Base-by-base conservation (phyloP, 2,113 vertebrate species). In the Pogonocichla stellata region DNA sequence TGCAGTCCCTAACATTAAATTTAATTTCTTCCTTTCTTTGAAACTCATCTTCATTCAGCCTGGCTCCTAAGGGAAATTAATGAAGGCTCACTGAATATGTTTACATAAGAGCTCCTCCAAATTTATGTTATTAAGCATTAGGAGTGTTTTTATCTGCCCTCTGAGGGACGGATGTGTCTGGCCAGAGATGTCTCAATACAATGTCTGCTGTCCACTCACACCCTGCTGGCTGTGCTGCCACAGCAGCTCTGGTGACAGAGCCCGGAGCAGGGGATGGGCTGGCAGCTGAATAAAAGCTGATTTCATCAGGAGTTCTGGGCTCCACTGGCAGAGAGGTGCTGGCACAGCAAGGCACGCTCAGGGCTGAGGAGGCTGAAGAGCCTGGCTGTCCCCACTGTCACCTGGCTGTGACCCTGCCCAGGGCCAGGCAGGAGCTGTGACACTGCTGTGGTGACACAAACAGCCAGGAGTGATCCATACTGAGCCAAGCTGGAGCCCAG, bases 61-160 rank as follows among this genome's bases (percentile, higher is more conserved):
- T 86, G 71, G 47, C 79, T 96, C 95, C 90, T 84, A n/a, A 48
- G 91, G 93, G 96, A 95, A 93, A 96, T 96, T 90, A 95, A 93
- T 72, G 73, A 96, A 50, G 4, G 60, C 61, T 88, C 62, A 17
- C 53, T 89, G 88, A 94, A 85, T 91, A 87, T 69, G 88, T 96
- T 96, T 96, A 96, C 83, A 66, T 93, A 96, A 96, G 85, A 85
- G 54, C 61, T 80, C 57, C 82, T 95, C 69, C 85, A 83, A 83
- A 94, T 93, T 91, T 92, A 81, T 19, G n/a, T 83, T 92, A 71
- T 91, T 84, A 90, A 91, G 69, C 65, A 74, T 93, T 92, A 94
- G 77, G 61, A 94, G 88, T 34, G 50, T 15, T 95, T 95, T 91
- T 65, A 93, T 89, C 77, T 85, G 73, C 69, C 77, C 83, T 78